Percentiles rank a stretch among this genome's conserved stretches.
Evolutionary conservation across 2,797 vertebrate species (phyloP).

Genomic region (Fistularia tabacaria): DNA sequence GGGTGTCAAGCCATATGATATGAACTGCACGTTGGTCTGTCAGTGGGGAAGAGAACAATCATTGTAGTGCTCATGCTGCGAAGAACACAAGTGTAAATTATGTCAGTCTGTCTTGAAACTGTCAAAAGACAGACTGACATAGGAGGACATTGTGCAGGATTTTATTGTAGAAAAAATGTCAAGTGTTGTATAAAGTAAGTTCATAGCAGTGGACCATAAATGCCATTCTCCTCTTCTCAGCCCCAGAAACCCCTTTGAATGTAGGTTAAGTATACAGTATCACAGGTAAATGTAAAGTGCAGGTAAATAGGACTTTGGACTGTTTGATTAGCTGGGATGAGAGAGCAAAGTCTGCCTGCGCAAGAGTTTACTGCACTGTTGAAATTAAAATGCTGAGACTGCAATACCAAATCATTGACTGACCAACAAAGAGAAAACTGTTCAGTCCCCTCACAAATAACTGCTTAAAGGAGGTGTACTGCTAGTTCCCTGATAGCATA

Average conservation of each 20-base stretch:
- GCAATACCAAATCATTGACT: slow-evolving; percentile 1
- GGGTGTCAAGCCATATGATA: slow-evolving; percentile 29
- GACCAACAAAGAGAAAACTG: slow-evolving; percentile 26
- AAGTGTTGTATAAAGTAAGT: slow-evolving; percentile 2
- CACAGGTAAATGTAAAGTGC: slow-evolving; percentile 52
- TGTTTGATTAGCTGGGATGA: slow-evolving; percentile 64
- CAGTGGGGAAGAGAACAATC: slow-evolving; percentile 13
- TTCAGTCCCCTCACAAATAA: slow-evolving; percentile 4
- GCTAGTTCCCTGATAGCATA: neutral
- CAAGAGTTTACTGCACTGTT: slow-evolving; percentile 32
- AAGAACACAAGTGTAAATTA: slow-evolving; percentile 14
- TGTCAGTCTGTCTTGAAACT: slow-evolving; percentile 12
- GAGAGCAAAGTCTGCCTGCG: slow-evolving; percentile 63
- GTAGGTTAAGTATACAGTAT: slow-evolving; percentile 55
- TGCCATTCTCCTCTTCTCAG: neutral
- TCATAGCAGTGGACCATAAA: slow-evolving; percentile 8
- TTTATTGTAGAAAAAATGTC: slow-evolving; percentile 1
- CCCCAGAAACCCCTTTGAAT: slow-evolving; percentile 17
- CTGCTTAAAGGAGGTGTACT: neutral
- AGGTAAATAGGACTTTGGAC: slow-evolving; percentile 72
- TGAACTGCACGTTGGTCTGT: slow-evolving; percentile 25
- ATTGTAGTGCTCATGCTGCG: slow-evolving; percentile 12
- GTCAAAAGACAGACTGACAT: slow-evolving; percentile 1
- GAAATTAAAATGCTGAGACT: slow-evolving; percentile 43
- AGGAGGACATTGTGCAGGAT: neutral